Conservation (phyloP, 2,797 vertebrate genomes). For the Ctenopoma multispine region DNA sequence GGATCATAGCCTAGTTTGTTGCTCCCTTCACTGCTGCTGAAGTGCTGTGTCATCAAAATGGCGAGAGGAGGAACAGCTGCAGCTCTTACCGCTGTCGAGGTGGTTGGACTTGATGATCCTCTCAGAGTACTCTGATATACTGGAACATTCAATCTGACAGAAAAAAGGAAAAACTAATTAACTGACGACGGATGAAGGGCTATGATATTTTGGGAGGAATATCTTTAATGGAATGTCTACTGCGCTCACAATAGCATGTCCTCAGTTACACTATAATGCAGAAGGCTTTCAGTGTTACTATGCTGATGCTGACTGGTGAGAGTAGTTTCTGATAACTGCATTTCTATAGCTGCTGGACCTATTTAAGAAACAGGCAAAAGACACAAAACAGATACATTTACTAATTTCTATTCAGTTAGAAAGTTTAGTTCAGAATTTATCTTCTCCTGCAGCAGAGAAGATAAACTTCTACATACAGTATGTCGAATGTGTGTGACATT, state of each 20-base stretch:
- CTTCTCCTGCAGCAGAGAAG: too few species aligned
- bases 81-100: conserved; percentile 93
- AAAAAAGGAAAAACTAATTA: not conserved
- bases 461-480: too few species aligned
- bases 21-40: conserved; percentile 10
- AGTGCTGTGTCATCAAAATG: conserved; percentile 14
- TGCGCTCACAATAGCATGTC: not conserved
- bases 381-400: too few species aligned
- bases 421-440: too few species aligned
- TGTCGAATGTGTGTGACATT: not conserved
- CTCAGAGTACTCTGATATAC: conserved; percentile 98
- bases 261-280: conserved; percentile 1
- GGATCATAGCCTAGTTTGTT: not conserved
- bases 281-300: conserved; percentile 1
- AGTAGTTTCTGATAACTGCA: not conserved
- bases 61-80: conserved; percentile 20
- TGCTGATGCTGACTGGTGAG: not conserved
- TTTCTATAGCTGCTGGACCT: not conserved
- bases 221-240: not conserved
- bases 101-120: conserved; percentile 99
- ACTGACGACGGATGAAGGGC: conserved; percentile 4
- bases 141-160: conserved; percentile 97
- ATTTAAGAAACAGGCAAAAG: too few species aligned
- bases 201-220: conserved; percentile 4
- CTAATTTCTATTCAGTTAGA: too few species aligned